phyloP scores from a whole-genome alignment of 2,888 invertebrate genomes.

The Tipula vernalis region DNA sequence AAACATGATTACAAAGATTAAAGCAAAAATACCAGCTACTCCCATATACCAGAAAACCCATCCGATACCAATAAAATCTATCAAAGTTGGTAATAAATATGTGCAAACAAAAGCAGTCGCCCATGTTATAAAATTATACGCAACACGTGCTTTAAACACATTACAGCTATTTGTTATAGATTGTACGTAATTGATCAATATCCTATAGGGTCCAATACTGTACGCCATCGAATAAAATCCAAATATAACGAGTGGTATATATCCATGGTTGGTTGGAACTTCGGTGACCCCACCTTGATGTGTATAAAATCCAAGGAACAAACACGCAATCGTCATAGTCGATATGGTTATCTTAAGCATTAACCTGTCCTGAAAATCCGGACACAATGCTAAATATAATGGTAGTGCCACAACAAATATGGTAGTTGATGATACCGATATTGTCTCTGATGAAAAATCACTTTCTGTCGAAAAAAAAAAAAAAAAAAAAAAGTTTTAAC shows the following conservation, averaged over 20 bases:
- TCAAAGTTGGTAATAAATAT: conserved; percentile 47
- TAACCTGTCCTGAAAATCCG: neutral
- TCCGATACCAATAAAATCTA: conserved; percentile 40
- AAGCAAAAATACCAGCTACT: conserved; percentile 42
- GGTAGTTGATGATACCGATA: neutral
- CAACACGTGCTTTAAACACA: conserved; percentile 15
- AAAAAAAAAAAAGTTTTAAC: neutral
- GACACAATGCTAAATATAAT: neutral
- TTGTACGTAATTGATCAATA: conserved; percentile 15
- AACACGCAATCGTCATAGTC: conserved; percentile 13
- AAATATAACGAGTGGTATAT: conserved; percentile 15
- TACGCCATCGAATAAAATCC: conserved; percentile 16
- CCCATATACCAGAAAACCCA: conserved; percentile 57
- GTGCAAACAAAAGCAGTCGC: conserved; percentile 51
- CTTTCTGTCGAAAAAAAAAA: conserved; percentile 4
- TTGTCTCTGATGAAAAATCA: neutral
- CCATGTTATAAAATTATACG: conserved; percentile 42
- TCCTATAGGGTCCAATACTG: conserved; percentile 16
- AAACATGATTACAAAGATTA: conserved; percentile 41
- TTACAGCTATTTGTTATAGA: conserved; percentile 6
- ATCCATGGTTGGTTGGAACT: conserved; percentile 14
- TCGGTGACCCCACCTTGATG: conserved; percentile 16
- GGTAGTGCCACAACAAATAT: neutral
- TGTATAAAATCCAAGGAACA: conserved; percentile 16
- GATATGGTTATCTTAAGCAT: neutral